Base-by-base conservation (phyloP, 2,797 vertebrate species). In the Odontamblyopus lacepedii region DNA sequence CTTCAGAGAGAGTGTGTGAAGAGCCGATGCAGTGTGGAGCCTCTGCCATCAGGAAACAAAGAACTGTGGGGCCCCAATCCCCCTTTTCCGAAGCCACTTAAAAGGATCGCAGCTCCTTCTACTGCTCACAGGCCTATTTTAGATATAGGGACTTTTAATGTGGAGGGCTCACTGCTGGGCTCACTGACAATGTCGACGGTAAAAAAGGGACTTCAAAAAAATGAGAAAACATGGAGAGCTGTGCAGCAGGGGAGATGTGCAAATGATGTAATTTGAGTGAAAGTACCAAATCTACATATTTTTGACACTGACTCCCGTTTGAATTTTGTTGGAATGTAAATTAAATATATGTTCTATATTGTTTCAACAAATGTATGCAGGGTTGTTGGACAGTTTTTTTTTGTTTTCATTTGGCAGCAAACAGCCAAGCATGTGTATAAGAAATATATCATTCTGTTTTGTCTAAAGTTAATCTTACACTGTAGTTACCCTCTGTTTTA, bases 1-100 rank as follows among this genome's bases (percentile, higher is more conserved):
- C 92, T 94, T 94, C 90, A 92, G 66, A 90, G 90, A 91, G 86
- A 80, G 41, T 77, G 83, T 94, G 86, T 93, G 92, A 94, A 94
- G 91, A 91, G 90, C 82, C 77, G 81, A 85, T 85, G 91, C 89
- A 87, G 88, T 72, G 81, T 73, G 75, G 90, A 85, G 86, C 76
- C 84, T 85, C 85, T 90, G 85, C 88, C 89, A 91, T 92, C 86
- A 88, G 83, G 88, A 92, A 89, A 92, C 87, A 92, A 93, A 92
- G 91, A 84, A 90, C 74, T 55, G 76, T 75, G 85, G 84, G 89
- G 91, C 87, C 76, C 86, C 72, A 87, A 91, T 88, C 91, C 82
- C 88, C 88, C 85, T 91, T 91, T 92, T 90, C 87, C 79, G 77
- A 84, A 83, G 86, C 77, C 76, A 87, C 84, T 92, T 92, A 80